Evolutionary conservation across 2,113 vertebrate genomes (phyloP).

Genomic region (Petromus typicus): DNA sequence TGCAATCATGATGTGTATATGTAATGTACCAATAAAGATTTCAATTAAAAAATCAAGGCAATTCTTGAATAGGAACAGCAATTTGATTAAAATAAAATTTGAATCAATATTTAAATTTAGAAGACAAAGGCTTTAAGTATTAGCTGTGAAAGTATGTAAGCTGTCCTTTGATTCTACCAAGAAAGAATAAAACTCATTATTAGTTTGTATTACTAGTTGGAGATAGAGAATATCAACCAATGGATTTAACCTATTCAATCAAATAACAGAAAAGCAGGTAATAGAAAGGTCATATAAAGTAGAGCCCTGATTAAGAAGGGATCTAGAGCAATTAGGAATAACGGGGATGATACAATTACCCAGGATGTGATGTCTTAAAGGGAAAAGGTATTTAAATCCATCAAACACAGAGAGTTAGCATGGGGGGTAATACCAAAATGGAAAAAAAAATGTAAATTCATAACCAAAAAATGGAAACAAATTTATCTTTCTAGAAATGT

Average conservation of each 20-base stretch:
- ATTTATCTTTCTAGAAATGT: constrained; percentile 10
- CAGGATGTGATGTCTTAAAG: neutral
- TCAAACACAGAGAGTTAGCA: neutral
- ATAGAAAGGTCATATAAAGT: neutral
- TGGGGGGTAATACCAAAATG: neutral
- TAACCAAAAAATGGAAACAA: neutral
- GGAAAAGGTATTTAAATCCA: neutral
- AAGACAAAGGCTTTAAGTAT: neutral
- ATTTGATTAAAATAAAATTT: neutral
- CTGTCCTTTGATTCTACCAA: neutral
- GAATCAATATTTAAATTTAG: neutral
- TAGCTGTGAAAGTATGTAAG: neutral
- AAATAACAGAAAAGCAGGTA: neutral
- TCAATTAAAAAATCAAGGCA: neutral
- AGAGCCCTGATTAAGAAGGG: neutral
- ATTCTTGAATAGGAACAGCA: neutral
- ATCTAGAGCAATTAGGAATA: neutral
- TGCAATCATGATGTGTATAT: no score
- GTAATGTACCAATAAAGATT: no score
- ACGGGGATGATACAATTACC: neutral
- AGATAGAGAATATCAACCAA: neutral
- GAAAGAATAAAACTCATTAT: constrained; percentile 1
- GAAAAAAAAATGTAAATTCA: neutral
- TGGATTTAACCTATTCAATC: neutral
- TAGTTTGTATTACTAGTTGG: neutral